Percentiles rank a stretch among this genome's conserved stretches.
phyloP scores from a whole-genome alignment of 2,113 vertebrate genomes.

The Myocastor coypus region DNA sequence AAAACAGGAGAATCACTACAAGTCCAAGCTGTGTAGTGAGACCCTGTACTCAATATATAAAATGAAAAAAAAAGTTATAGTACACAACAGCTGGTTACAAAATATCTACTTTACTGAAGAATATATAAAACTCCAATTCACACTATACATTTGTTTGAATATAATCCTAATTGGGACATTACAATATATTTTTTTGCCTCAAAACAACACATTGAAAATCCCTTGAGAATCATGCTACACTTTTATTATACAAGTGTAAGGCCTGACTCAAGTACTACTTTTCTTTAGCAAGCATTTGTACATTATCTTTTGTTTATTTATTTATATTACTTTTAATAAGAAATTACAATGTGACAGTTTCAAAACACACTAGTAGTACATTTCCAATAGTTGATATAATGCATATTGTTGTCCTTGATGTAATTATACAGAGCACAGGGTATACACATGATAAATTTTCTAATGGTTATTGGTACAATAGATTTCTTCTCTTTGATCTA shows the following conservation, averaged over 20 bases:
- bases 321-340: too few species aligned
- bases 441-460: too few species aligned
- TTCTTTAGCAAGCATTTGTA: slow-evolving; percentile 22
- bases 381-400: too few species aligned
- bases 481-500: too few species aligned
- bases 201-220: slow-evolving; percentile 22
- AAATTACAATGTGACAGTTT: too few species aligned
- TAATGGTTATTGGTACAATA: too few species aligned
- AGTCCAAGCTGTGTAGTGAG: too few species aligned
- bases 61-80: neutral
- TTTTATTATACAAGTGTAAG: slow-evolving; percentile 4
- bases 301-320: neutral
- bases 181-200: neutral
- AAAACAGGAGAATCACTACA: too few species aligned
- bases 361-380: too few species aligned
- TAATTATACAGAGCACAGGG: too few species aligned
- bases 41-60: too few species aligned
- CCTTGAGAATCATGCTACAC: neutral
- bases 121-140: slow-evolving; percentile 8
- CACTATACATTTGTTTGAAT: neutral
- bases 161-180: neutral
- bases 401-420: too few species aligned
- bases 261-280: neutral
- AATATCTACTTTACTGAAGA: slow-evolving; percentile 1
- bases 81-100: neutral